Base-by-base conservation (phyloP, 2,797 vertebrate genomes). In the Bradypodion ventrale region DNA sequence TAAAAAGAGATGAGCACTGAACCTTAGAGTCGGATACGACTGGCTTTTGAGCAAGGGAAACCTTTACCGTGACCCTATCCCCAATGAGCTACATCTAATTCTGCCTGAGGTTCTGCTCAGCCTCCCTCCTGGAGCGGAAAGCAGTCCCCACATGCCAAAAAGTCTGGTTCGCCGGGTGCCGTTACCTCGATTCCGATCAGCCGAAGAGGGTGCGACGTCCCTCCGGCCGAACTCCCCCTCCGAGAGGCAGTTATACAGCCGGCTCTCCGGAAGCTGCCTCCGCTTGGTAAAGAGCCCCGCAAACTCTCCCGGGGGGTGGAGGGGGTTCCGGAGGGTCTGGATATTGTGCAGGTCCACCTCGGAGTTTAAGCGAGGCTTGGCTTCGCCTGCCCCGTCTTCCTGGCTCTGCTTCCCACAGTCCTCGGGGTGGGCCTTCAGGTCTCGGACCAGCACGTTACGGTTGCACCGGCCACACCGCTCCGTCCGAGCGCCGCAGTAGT, bases 401-500 rank as follows among this genome's bases (percentile, higher is more conserved):
- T 95, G 94, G 19, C 89, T 93, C 1, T 95, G 93, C 85, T 92
- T 95, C 19, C 97, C 96, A 35, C 98, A 99, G 49, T 96, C 76
- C 59, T 86, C 90, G 1, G 97, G 97, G 77, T 99, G 98, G 68
- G 96, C 93, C 37, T 90, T 92, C 66, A 97, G 96, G 60, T 99
- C 98, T 85, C 96, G 96, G 87, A 98, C 85, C 97, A 99, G 96
- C 23, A 99, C 78, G 15, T 98, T 97, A 80, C 93, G 97, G 44
- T 96, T 96, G 92, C 98, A 99, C 37, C 62, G 82, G 1, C 92
- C 90, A 80, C 98, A 99, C 2, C 93, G 96, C 94, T 99, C 98
- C 0, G 98, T 99, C 81, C 98, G 96, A 6, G 98, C 96, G 1
- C 98, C 98, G 7, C 98, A 99, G 89, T 97, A 99, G 46, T 97